Base-by-base conservation (phyloP, 2,113 vertebrate genomes). In the Takifugu bimaculatus region DNA sequence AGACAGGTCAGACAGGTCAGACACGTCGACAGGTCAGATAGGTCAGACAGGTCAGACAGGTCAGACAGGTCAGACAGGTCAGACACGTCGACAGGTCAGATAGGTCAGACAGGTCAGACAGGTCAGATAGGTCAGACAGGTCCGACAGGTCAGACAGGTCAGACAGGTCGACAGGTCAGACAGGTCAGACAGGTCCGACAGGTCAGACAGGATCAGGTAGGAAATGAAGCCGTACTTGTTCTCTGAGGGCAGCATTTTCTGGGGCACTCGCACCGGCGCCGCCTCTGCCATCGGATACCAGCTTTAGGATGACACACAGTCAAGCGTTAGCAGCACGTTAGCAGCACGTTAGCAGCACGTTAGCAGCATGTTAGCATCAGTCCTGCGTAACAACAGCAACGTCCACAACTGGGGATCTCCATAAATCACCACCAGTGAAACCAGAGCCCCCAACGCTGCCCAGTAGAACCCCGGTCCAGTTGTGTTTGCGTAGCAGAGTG, bases 161-260 rank as follows among this genome's bases (percentile, higher is more conserved):
- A n/a, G 20, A 20, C 20, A 20, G 20, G 20, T 20, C 20, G 20
- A 20, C 20, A 20, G 20, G 20, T 20, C 20, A n/a, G n/a, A n/a
- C n/a, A n/a, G n/a, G n/a, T n/a, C n/a, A n/a, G 20, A 20, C 20
- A 20, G 20, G 20, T 20, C 20, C 1, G 20, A 20, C 20, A 20
- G 20, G 20, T 20, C 20, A 20, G 20, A 20, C 20, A 13, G 50
- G 58, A 54, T 54, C 63, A 55, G 84, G 72, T 65, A 77, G 29
- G 29, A 80, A 87, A 68, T 63, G 59, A 64, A 85, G 54, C 75
- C 82, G 58, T 89, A 88, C 86, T 89, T 90, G 87, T 86, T 85
- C 84, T 91, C 85, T 86, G 87, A 85, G 86, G 87, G 81, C 88
- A 88, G 82, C 84, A 89, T 89, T 88, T 90, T 89, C 88, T 91